Base-by-base conservation (phyloP, 2,888 invertebrate species). In the Leucoma salicis region DNA sequence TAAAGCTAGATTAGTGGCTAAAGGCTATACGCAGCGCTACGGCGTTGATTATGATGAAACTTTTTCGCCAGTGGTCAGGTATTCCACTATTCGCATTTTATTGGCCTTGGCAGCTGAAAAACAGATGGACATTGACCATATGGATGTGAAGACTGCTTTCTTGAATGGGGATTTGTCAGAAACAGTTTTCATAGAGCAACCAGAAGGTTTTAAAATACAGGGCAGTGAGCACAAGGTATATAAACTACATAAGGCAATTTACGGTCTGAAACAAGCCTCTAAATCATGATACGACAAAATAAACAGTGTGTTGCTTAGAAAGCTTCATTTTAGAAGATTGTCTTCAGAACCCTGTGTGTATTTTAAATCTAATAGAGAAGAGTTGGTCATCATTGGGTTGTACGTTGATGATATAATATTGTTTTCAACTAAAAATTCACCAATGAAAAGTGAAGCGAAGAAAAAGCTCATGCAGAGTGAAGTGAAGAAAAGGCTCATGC, bases 221-320 rank as follows among this genome's bases (percentile, higher is more conserved):
- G 8, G 11, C n/a, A n/a, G n/a, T 27, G n/a, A 27, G 27, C 3
- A 27, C 8, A 27, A 8, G 5, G 8, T 35, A 14, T 8, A 15
- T 10, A 31, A n/a, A 31, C 14, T 31, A 8, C 14, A 31, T 10
- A 16, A 18, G 5, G 18, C 32, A 10, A 53, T 67, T 29, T 65
- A 66, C 49, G 63, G 63, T 0, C 33, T 66, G 14, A 64, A 66
- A 35, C 61, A 63, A 36, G 49, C 57, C 2, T 47, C 60, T 8
- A 46, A 53, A 35, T 45, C 51, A n/a, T 65, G 62, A 60, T 49
- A 51, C 45, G 32, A 47, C 7, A 42, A 33, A 36, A 46, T 52
- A 6, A 15, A 7, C 14, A 6, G 43, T 46, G 10, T 1, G 15
- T n/a, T 15, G 8, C 4, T 15, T 31, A 14, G 16, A n/a, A 1